These are phyloP conservation scores for Sepioteuthis lessoniana DNA, from an alignment of 2,888 invertebrate genomes.

Conservation along the genomic window DNA sequence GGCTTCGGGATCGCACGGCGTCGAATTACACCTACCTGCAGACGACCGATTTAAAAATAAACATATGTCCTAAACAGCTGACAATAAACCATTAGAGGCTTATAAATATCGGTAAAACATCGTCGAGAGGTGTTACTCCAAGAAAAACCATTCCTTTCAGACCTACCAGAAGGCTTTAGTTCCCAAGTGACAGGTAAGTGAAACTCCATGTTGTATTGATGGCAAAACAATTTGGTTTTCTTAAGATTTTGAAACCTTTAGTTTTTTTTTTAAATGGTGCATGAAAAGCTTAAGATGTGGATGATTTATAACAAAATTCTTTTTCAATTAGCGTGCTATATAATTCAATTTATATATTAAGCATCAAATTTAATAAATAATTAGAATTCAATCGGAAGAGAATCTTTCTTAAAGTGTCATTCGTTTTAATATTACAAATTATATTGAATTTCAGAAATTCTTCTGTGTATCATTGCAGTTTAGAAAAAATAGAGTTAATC, in stretches of 20 bases:
- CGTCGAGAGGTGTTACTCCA: background rate
- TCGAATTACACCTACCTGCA: conserved; percentile 33
- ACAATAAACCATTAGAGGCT: background rate
- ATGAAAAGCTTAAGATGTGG: too few species aligned
- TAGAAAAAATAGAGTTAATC: too few species aligned
- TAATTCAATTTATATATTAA: too few species aligned
- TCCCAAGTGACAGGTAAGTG: background rate
- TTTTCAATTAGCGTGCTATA: too few species aligned
- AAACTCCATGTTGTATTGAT: background rate
- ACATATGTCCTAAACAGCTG: conserved; percentile 33
- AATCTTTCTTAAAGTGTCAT: too few species aligned
- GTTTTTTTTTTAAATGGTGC: too few species aligned
- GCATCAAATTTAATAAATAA: too few species aligned
- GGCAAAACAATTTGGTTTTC: background rate
- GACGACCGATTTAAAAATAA: background rate
- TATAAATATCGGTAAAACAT: background rate
- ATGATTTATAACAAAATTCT: too few species aligned
- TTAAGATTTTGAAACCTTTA: background rate
- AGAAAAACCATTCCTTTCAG: background rate
- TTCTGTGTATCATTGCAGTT: too few species aligned
- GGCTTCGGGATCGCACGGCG: background rate
- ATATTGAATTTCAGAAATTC: too few species aligned
- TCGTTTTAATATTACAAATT: too few species aligned
- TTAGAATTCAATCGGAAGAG: too few species aligned
- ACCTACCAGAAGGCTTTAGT: background rate